Evolutionary conservation across 1,140 invertebrate genomes (phyloP).

Genomic region (Drosophila funebris): DNA sequence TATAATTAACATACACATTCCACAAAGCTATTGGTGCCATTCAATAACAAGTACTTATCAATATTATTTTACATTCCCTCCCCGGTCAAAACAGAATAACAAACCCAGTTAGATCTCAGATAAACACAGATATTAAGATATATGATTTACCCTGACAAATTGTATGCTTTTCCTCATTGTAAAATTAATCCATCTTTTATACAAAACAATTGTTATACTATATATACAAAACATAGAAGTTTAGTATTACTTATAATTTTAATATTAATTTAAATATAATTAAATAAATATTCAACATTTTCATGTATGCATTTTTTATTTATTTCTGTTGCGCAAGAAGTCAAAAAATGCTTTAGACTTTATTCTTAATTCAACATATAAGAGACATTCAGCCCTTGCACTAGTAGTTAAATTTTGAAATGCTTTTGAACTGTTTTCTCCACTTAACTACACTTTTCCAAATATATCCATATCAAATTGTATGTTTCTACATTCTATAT

Average conservation of each 20-base stretch:
- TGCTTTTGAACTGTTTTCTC: conserved; percentile 5
- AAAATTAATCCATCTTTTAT: conserved; percentile 17
- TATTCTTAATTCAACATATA: background rate
- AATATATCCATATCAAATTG: conserved; percentile 11
- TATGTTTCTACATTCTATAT: conserved; percentile 31
- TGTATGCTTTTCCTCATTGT: background rate
- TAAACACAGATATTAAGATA: conserved; percentile 7
- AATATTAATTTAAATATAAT: conserved; percentile 44
- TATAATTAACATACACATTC: conserved; percentile 61
- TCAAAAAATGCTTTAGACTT: conserved; percentile 58
- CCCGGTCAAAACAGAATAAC: conserved; percentile 6
- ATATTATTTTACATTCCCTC: conserved; percentile 55
- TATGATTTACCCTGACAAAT: conserved; percentile 9
- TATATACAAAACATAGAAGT: conserved; percentile 23
- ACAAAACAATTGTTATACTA: conserved; percentile 44
- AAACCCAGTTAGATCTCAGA: conserved; percentile 31
- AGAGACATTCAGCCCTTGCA: background rate
- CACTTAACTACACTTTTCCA: conserved; percentile 7
- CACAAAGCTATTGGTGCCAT: conserved; percentile 69
- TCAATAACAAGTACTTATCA: conserved; percentile 47
- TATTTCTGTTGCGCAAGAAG: conserved; percentile 60
- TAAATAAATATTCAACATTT: conserved; percentile 33
- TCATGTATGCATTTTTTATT: conserved; percentile 49
- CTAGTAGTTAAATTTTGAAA: conserved; percentile 29
- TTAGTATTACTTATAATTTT: conserved; percentile 29